These are phyloP conservation scores for Bryconaethiops microstoma DNA, from an alignment of 2,797 vertebrate genomes.

Conservation along the genomic window DNA sequence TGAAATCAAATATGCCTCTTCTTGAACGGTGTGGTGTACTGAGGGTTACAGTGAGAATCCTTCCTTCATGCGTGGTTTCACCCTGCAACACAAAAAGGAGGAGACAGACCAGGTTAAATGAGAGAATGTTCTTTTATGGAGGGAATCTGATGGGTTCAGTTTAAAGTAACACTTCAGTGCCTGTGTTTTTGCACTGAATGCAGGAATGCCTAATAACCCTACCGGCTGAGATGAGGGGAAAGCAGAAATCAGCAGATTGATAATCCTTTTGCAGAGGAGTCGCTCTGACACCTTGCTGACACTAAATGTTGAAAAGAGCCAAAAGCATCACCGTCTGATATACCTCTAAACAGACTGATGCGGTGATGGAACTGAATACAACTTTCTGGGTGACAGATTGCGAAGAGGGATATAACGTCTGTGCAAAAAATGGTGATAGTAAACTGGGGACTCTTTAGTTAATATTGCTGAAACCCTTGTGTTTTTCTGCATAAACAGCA, in stretches of 20 bases:
- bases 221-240: constrained; percentile 26
- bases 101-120: constrained; percentile 44
- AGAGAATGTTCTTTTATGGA: constrained; percentile 34
- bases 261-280: constrained; percentile 38
- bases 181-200: constrained; percentile 33
- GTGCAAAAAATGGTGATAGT: neutral
- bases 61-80: constrained; percentile 37
- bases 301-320: constrained; percentile 33
- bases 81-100: constrained; percentile 44
- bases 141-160: constrained; percentile 34
- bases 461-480: neutral
- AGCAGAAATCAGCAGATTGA: constrained; percentile 42
- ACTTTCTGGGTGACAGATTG: constrained; percentile 6
- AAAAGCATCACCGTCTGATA: constrained; percentile 36
- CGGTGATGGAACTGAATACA: constrained; percentile 1
- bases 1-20: constrained; percentile 3
- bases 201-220: constrained; percentile 40
- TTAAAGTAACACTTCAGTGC: constrained; percentile 36
- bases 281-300: constrained; percentile 45
- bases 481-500: too few species aligned
- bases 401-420: neutral
- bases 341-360: constrained; percentile 35
- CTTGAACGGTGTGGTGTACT: neutral
- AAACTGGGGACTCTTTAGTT: neutral
- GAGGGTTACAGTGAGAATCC: constrained; percentile 28